These are phyloP conservation scores for Enoplosus armatus DNA, from an alignment of 2,797 vertebrate genomes.

Conservation along the genomic window DNA sequence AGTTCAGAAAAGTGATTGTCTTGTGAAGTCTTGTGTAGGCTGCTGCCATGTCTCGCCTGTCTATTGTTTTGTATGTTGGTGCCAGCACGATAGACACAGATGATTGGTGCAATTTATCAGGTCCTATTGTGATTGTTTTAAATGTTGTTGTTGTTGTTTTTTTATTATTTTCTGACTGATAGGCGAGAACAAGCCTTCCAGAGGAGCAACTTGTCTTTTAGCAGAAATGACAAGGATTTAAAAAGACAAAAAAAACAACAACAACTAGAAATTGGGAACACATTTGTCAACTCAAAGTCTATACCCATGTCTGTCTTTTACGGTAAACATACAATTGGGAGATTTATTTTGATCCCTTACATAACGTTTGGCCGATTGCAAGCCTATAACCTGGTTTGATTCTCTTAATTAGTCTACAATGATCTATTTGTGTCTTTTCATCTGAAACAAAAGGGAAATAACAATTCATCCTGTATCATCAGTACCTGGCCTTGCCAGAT, in stretches of 20 bases:
- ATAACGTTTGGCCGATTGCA: neutral
- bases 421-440: slow-evolving; percentile 18
- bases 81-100: slow-evolving; percentile 51
- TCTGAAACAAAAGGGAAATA: slow-evolving; percentile 27
- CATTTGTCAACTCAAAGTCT: neutral
- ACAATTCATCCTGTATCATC: slow-evolving; percentile 52
- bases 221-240: neutral
- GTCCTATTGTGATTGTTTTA: neutral
- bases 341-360: rapidly evolving
- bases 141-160: too few relatives aligned
- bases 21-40: slow-evolving; percentile 27
- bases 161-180: neutral
- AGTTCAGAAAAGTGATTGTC: slow-evolving; percentile 66
- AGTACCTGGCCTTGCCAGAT: slow-evolving; percentile 53
- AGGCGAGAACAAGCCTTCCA: neutral
- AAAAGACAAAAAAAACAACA: neutral
- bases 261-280: neutral
- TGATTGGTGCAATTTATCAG: slow-evolving; percentile 48
- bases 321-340: neutral
- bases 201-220: neutral
- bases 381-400: neutral
- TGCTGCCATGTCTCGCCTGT: slow-evolving; percentile 18
- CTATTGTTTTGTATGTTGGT: slow-evolving; percentile 62
- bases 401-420: neutral
- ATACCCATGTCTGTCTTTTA: neutral